phyloP scores from a whole-genome alignment of 2,113 vertebrate species.

The Archilochus colubris region DNA sequence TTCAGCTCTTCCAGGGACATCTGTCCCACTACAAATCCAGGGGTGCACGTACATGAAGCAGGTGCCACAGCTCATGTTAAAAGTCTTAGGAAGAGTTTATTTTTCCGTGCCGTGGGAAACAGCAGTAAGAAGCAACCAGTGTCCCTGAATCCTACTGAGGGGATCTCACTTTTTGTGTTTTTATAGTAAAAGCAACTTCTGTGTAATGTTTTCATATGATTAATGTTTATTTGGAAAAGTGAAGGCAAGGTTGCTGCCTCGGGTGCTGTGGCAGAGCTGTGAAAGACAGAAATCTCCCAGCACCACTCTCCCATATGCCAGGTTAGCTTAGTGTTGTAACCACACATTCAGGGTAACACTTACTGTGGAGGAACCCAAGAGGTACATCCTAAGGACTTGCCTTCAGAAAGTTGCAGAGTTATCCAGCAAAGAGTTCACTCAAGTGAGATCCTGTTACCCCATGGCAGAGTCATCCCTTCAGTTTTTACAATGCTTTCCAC shows the following conservation, averaged over 20 bases:
- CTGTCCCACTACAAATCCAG: neutral
- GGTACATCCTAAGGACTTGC: neutral
- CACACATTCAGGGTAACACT: neutral
- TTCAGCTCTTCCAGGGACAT: neutral
- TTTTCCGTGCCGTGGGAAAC: neutral
- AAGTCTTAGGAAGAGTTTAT: conserved; percentile 8
- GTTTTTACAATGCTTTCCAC: neutral
- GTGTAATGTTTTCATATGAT: neutral
- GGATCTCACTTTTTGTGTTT: neutral
- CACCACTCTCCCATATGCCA: fast-evolving
- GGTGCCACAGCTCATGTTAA: neutral
- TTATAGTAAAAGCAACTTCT: neutral
- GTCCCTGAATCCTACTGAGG: neutral
- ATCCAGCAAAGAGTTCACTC: neutral
- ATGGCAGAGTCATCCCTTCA: neutral
- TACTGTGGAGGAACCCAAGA: neutral
- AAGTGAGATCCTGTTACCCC: neutral
- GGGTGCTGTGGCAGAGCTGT: neutral
- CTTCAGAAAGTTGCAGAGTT: neutral
- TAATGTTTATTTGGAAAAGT: fast-evolving
- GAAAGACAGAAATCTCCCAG: neutral
- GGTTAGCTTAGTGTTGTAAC: neutral
- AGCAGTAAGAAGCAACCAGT: neutral
- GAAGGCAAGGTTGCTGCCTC: neutral
- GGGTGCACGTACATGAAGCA: neutral